A percentile compares a stretch with the other conserved stretches of the same genome.
phyloP scores from a whole-genome alignment of 2,113 vertebrate species.

The Aldabrachelys gigantea region DNA sequence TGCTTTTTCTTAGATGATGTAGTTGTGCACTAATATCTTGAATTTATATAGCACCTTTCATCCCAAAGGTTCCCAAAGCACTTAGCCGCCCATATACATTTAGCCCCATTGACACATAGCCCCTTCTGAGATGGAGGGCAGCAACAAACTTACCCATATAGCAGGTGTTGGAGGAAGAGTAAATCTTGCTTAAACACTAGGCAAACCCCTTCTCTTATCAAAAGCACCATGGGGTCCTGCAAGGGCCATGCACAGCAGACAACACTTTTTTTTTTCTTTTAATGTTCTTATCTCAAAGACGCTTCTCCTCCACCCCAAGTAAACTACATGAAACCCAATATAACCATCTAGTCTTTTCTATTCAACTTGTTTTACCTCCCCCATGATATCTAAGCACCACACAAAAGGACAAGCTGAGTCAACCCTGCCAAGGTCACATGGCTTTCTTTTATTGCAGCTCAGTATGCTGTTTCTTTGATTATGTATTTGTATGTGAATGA shows the following conservation, averaged over 20 bases:
- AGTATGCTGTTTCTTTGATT: neutral
- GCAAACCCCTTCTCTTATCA: neutral
- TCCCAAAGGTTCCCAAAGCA: neutral
- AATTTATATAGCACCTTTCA: neutral
- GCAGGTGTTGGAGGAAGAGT: neutral
- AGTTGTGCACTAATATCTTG: neutral
- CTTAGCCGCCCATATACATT: neutral
- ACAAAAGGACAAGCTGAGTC: neutral
- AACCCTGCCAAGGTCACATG: neutral
- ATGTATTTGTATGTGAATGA: neutral
- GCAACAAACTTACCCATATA: neutral
- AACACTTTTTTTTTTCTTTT: neutral
- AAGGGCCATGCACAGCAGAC: neutral
- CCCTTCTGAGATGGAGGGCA: neutral
- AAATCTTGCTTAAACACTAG: neutral
- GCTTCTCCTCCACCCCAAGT: too few species aligned
- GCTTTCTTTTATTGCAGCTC: neutral
- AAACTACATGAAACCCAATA: neutral
- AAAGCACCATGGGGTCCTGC: neutral
- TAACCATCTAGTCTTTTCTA: neutral
- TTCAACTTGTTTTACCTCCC: neutral
- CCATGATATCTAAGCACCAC: rapidly evolving
- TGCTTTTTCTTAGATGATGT: neutral
- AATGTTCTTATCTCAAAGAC: neutral
- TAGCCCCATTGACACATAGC: neutral